Conservation (phyloP, 2,888 invertebrate genomes). For the Sympetrum striolatum region DNA sequence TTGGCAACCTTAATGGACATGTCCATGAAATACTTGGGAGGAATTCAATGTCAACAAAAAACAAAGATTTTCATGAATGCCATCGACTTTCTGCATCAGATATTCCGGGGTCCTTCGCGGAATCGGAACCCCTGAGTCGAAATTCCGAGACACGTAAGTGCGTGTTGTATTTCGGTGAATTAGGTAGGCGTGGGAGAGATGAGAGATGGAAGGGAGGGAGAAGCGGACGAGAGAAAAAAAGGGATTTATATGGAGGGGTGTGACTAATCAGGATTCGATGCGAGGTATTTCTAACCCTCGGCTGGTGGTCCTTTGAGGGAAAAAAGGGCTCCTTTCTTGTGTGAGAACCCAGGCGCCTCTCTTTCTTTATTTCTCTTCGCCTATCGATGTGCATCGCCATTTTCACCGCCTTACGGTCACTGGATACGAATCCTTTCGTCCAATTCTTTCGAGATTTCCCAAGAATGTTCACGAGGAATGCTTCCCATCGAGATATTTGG, state of each 20-base stretch:
- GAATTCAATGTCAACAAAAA: too few species aligned
- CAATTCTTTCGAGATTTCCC: neutral
- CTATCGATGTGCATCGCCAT: neutral
- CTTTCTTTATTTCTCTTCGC: neutral
- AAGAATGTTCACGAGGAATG: too few species aligned
- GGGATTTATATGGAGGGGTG: neutral
- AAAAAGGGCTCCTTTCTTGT: neutral
- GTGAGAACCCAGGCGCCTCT: neutral
- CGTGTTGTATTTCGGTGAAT: neutral
- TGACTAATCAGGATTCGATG: slow-evolving; percentile 39
- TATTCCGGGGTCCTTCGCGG: neutral
- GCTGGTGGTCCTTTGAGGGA: slow-evolving; percentile 15
- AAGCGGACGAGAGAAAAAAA: neutral
- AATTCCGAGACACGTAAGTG: neutral
- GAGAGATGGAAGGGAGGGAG: neutral
- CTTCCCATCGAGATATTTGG: too few species aligned
- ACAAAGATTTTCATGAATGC: too few species aligned
- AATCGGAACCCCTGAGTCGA: neutral
- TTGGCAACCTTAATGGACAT: too few species aligned
- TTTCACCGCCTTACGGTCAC: neutral
- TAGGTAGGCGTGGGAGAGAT: neutral
- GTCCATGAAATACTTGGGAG: too few species aligned
- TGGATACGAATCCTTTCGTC: neutral
- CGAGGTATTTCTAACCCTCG: slow-evolving; percentile 14
- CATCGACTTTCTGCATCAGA: neutral